Base-by-base conservation (phyloP, 2,888 invertebrate species). In the Alentia gelatinosa region DNA sequence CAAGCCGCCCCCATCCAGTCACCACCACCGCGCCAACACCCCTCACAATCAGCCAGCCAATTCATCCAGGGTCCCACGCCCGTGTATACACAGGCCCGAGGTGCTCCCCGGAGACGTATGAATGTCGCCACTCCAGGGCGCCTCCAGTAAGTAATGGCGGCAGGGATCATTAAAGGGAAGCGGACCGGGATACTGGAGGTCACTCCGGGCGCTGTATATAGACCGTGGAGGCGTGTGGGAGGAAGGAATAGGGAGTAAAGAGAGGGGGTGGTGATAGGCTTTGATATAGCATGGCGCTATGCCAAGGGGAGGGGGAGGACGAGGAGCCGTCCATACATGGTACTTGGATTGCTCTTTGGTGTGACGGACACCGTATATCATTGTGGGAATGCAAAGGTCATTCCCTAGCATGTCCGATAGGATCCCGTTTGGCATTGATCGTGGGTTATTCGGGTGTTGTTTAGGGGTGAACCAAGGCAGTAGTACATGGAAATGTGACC, bases 11-110 rank as follows among this genome's bases (percentile, higher is more conserved):
- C 74, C 74, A 26, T 33, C 74, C 74, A 30, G 30, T 12, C 74
- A 74, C 74, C 9, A 9, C 9, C 63, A 63, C 63, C n/a, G 19
- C 63, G 19, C n/a, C 63, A 5, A 26, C 37, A 19, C 79, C 37
- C 35, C 12, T 30, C 79, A 15, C 79, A 79, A 79, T 79, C 79
- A 79, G 79, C 37, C 79, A 15, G n/a, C 79, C 79, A 79, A 79
- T 79, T 79, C 79, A 79, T 79, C 79, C 37, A 12, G 39, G 79
- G n/a, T 26, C 68, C 79, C 0, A 5, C 23, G 39, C 79, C 79
- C 39, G n/a, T 79, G 79, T 79, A 79, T 39, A 35, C 39, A 79
- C 79, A 79, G 37, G 37, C 79, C 37, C 30, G 12, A 35, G 37
- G 19, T 3, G 39, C 37, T 26, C 79, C 79, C 79, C 35, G 15